Evolutionary conservation across 2,888 invertebrate species (phyloP), one percentile per base, ranked within the genome.

Genomic region (Arctia plantaginis): DNA sequence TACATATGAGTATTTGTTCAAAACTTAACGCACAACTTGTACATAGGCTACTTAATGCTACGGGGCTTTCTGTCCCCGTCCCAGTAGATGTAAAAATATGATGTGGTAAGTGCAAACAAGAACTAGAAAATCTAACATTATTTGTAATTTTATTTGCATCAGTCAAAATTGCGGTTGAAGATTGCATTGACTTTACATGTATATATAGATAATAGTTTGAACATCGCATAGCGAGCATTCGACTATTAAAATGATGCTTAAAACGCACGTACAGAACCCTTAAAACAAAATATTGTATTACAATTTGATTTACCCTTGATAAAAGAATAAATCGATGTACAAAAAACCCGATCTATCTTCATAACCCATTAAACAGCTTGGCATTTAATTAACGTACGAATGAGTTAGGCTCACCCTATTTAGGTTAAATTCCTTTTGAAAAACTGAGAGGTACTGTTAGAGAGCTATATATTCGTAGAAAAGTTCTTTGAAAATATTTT

Each of bases 371-470:
- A 80, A 80, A 84, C 77, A 77, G 72, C 76, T 73, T 82, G 83
- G 77, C 85, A 82, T 78, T 76, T 83, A 82, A 84, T 84, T 79
- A 84, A 77, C 79, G 73, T 74, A 74, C 81, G 75, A 78, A 82
- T 76, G 75, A 76, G 71, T 75, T 67, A 73, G 71, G 69, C 71
- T 69, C 71, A 33, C 69, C 66, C 66, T 68, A 77, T 83, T 79
- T 74, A 78, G 80, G 71, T 84, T 76, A 65, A 73, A 73, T 69
- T 79, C 66, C 75, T 72, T 79, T 76, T 82, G 76, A 83, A 70
- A 79, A 73, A 68, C 74, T 55, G 66, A 41, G 65, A 69, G 77
- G 75, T 80, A 74, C 77, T 72, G 72, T 76, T 80, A 75, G 18
- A 74, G 39, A 71, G 69, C 39, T 64, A 65, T 69, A n/a, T n/a